Evolutionary conservation across 2,797 vertebrate species (phyloP).

Genomic region (Ptychobarbus kaznakovi): DNA sequence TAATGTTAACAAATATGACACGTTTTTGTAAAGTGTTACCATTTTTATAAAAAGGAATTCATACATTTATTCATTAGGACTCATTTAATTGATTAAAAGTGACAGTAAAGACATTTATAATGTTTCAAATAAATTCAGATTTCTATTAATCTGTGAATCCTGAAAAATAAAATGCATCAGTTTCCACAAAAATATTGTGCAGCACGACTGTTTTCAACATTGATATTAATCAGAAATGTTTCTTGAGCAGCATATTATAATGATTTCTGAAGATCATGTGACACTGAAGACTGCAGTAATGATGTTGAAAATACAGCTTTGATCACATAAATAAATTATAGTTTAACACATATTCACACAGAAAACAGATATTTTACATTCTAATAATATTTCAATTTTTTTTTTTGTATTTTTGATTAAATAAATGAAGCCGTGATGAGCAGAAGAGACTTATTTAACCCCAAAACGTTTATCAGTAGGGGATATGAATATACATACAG

Average conservation of each 20-base stretch:
- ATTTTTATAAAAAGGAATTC: too few relatives aligned
- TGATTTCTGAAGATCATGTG: not conserved
- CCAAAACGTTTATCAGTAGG: too few relatives aligned
- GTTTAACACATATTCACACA: too few relatives aligned
- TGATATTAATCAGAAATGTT: not conserved
- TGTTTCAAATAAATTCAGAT: not conserved
- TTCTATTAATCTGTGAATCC: not conserved
- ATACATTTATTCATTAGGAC: too few relatives aligned
- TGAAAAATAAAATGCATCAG: too few relatives aligned
- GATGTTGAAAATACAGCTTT: not conserved
- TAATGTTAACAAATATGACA: too few relatives aligned
- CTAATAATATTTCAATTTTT: too few relatives aligned
- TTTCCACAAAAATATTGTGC: not conserved
- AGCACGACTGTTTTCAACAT: not conserved
- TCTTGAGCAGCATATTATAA: not conserved
- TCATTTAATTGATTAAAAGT: too few relatives aligned
- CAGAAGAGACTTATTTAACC: not conserved
- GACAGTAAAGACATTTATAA: too few relatives aligned
- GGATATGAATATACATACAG: not conserved
- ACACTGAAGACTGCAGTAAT: not conserved
- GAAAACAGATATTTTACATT: too few relatives aligned
- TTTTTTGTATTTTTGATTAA: not conserved
- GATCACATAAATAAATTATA: too few relatives aligned
- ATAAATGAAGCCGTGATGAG: not conserved
- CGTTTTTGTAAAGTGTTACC: too few relatives aligned